Evolutionary conservation across 1,140 invertebrate species (phyloP).

Genomic region (Diorhabda elongata): DNA sequence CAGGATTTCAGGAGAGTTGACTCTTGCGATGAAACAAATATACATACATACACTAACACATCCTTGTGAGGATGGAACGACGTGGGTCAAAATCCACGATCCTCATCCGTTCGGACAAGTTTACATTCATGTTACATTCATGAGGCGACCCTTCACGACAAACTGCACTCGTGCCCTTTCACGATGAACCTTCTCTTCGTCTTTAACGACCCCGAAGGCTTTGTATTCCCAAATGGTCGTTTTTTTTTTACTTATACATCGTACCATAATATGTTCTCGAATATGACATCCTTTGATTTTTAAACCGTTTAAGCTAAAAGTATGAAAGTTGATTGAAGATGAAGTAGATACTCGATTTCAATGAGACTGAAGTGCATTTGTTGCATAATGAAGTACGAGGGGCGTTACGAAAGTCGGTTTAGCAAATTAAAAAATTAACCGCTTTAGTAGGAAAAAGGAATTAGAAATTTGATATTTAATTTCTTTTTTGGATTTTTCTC

Average conservation of each 20-base stretch:
- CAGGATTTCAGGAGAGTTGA: constrained; percentile 6
- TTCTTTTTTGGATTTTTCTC: too few species aligned
- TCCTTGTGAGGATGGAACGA: background rate
- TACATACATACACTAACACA: background rate
- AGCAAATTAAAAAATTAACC: too few species aligned
- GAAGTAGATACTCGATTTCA: too few species aligned
- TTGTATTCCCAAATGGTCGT: constrained; percentile 10
- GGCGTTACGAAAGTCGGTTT: too few species aligned
- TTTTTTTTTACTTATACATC: background rate
- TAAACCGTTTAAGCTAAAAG: too few species aligned
- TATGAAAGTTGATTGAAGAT: too few species aligned
- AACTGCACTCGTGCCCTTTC: constrained; percentile 16
- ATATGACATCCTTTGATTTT: too few species aligned
- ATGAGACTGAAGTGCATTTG: too few species aligned
- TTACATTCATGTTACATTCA: constrained; percentile 20
- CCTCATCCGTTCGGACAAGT: constrained; percentile 15
- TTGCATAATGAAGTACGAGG: too few species aligned
- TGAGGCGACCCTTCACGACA: constrained; percentile 18
- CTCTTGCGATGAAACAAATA: constrained; percentile 14
- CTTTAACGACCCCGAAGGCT: constrained; percentile 12
- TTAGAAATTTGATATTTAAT: too few species aligned
- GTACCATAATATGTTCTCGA: too few species aligned
- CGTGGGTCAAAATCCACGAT: constrained; percentile 14
- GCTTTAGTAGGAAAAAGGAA: too few species aligned
- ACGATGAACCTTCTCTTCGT: constrained; percentile 7